Evolutionary conservation across 2,113 vertebrate species (phyloP).

Genomic region (Platysternon megacephalum): DNA sequence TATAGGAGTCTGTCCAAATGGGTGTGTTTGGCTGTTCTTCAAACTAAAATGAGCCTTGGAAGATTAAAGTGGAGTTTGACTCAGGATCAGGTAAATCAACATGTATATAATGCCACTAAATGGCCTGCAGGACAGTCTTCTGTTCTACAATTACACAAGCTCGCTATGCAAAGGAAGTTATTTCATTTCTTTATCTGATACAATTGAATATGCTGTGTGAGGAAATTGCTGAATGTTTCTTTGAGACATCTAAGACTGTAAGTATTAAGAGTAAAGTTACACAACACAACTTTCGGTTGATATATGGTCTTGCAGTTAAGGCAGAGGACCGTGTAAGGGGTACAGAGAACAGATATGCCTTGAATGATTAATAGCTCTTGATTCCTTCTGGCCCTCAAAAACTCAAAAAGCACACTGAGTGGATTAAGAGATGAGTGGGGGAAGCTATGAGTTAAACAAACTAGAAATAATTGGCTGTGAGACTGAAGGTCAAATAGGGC

Average conservation of each 20-base stretch:
- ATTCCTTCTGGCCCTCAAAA: background rate
- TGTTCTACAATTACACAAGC: slow-evolving; percentile 44
- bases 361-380: background rate
- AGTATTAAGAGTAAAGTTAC: background rate
- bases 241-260: background rate
- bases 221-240: slow-evolving; percentile 23
- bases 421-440: background rate
- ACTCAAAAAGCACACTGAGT: background rate
- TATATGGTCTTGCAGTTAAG: background rate
- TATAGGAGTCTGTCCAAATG: background rate
- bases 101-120: slow-evolving; percentile 40
- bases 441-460: background rate
- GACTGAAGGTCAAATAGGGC: background rate
- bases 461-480: background rate
- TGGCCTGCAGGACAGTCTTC: slow-evolving; percentile 56
- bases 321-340: background rate
- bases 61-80: slow-evolving; percentile 65
- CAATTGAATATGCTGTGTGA: slow-evolving; percentile 49
- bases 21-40: slow-evolving; percentile 62
- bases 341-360: background rate
- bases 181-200: slow-evolving; percentile 50
- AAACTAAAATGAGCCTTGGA: slow-evolving; percentile 39
- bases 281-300: background rate
- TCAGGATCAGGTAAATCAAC: slow-evolving; percentile 63
- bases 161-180: slow-evolving; percentile 48